These are phyloP conservation scores for Caenorhabditis latens DNA, from an alignment of 1,140 invertebrate genomes.

Conservation along the genomic window DNA sequence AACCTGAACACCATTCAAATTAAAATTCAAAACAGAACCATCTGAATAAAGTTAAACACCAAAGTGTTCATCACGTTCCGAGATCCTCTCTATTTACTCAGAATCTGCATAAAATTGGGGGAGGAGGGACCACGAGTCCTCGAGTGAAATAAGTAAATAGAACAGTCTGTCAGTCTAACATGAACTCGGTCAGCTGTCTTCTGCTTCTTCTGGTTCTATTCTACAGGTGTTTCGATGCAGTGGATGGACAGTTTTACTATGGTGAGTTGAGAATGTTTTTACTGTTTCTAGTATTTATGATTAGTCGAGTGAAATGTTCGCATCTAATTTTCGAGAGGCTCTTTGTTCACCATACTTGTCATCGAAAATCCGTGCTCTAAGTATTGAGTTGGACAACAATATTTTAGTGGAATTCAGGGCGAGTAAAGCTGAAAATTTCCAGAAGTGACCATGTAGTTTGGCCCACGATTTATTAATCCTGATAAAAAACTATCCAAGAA, in stretches of 20 bases:
- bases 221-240: not conserved
- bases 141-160: not conserved
- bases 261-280: not conserved
- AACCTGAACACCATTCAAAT: not conserved
- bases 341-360: too few species aligned
- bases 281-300: not conserved
- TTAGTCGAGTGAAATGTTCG: too few species aligned
- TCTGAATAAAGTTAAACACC: constrained; percentile 26
- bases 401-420: too few species aligned
- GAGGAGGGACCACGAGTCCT: not conserved
- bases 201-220: not conserved
- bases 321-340: too few species aligned
- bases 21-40: constrained; percentile 26
- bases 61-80: not conserved
- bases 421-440: too few species aligned
- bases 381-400: too few species aligned
- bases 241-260: not conserved
- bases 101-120: not conserved
- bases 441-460: too few species aligned
- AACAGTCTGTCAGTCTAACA: constrained; percentile 1
- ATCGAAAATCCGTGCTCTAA: too few species aligned
- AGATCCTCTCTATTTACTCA: not conserved
- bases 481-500: too few species aligned
- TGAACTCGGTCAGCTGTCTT: not conserved
- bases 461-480: too few species aligned